Evolutionary conservation across 2,113 vertebrate species (phyloP).

Genomic region (Myrmophylax atrothorax): DNA sequence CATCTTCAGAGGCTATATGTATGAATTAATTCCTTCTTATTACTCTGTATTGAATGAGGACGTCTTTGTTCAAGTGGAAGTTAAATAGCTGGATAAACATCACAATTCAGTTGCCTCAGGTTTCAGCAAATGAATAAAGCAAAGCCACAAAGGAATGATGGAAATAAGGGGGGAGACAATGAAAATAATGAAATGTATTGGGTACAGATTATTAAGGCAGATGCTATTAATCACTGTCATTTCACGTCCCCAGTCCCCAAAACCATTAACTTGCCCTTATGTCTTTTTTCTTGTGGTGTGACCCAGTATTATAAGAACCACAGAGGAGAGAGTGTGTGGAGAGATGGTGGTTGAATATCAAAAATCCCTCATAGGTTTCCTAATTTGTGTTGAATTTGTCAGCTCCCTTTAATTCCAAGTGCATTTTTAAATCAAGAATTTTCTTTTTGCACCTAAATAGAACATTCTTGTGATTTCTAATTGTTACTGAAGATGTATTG

Average conservation of each 20-base stretch:
- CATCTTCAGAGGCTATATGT: background rate
- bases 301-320: background rate
- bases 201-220: background rate
- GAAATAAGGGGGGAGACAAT: background rate
- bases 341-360: background rate
- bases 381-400: background rate
- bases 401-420: background rate
- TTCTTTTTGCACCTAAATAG: background rate
- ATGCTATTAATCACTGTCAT: background rate
- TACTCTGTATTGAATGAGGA: background rate
- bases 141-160: background rate
- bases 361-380: background rate
- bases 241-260: background rate
- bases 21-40: background rate
- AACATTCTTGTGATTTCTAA: background rate
- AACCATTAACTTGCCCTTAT: background rate
- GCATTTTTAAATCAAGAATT: background rate
- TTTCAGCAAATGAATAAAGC: background rate
- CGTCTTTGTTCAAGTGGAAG: background rate
- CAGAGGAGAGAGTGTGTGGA: background rate
- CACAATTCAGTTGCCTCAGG: background rate
- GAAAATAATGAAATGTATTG: background rate
- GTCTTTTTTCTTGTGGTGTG: background rate
- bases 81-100: background rate
- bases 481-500: background rate